Evolutionary conservation across 2,888 invertebrate genomes (phyloP).

Genomic region (Acanthococcus lagerstroemiae): DNA sequence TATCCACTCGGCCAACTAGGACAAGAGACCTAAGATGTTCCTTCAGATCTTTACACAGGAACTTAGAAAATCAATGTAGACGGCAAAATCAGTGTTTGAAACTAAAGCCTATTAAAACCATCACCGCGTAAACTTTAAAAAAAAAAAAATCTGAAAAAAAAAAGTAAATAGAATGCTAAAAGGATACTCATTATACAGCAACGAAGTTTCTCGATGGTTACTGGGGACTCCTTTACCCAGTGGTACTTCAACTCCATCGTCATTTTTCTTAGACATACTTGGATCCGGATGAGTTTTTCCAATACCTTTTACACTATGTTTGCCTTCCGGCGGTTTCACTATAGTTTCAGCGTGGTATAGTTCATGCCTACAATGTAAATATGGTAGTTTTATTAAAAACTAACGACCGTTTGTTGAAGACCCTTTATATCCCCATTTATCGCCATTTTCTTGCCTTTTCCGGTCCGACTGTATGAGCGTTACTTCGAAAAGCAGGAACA

Average conservation of each 20-base stretch:
- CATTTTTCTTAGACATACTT: slow-evolving; percentile 44
- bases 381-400: no score
- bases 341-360: slow-evolving; percentile 60
- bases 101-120: no score
- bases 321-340: slow-evolving; percentile 65
- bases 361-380: slow-evolving; percentile 55
- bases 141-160: background rate
- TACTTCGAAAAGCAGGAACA: no score
- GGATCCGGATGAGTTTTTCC: slow-evolving; percentile 82
- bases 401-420: no score
- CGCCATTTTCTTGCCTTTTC: no score
- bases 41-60: slow-evolving; percentile 13
- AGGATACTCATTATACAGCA: slow-evolving; percentile 92
- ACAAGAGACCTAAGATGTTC: no score
- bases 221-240: slow-evolving; percentile 54
- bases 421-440: no score
- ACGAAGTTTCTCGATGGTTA: slow-evolving; percentile 40
- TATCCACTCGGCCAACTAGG: no score
- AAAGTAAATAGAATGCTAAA: slow-evolving; percentile 40
- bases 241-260: slow-evolving; percentile 68
- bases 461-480: no score
- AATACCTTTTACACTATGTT: slow-evolving; percentile 78
- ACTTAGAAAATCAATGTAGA: background rate
- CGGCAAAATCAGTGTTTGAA: background rate
- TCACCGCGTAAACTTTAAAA: no score